A percentile compares a stretch with the other conserved stretches of the same genome.
phyloP scores from a whole-genome alignment of 1,140 invertebrate species.

The Trialeurodes vaporariorum region DNA sequence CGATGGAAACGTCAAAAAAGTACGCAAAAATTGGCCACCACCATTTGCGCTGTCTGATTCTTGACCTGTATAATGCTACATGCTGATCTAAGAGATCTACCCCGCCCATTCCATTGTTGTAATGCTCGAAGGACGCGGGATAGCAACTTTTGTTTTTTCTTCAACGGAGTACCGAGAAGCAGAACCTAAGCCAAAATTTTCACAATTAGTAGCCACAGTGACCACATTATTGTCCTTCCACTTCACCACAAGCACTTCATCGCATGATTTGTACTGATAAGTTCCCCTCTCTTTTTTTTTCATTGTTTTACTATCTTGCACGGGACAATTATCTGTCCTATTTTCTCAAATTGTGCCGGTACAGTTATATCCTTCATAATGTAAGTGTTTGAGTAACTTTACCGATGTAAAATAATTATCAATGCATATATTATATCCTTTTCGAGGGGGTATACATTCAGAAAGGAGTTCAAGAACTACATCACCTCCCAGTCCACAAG shows the following conservation, averaged over 20 bases:
- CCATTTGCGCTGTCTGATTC: too few relatives aligned
- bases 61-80: too few relatives aligned
- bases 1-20: too few relatives aligned
- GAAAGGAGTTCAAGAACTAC: constrained; percentile 11
- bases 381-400: not conserved
- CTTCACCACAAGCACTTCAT: constrained; percentile 6
- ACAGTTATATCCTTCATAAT: constrained; percentile 2
- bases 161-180: constrained; percentile 10
- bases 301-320: not conserved
- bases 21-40: too few relatives aligned
- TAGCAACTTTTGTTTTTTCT: constrained; percentile 14
- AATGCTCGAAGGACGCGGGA: constrained; percentile 11
- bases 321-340: constrained; percentile 1
- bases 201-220: constrained; percentile 6
- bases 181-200: constrained; percentile 3
- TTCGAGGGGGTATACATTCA: not conserved
- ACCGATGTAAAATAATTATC: constrained; percentile 11
- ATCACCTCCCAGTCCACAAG: constrained; percentile 8
- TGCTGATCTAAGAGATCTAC: too few relatives aligned
- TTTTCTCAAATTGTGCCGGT: constrained; percentile 10
- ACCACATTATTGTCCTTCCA: constrained; percentile 12
- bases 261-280: constrained; percentile 1
- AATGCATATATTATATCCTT: constrained; percentile 8
- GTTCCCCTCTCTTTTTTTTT: constrained; percentile 3
- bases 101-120: too few relatives aligned